A percentile compares a stretch with the other conserved stretches of the same genome.
Evolutionary conservation across 2,888 invertebrate species (phyloP).

Genomic region (Drosophila paramelanica): DNA sequence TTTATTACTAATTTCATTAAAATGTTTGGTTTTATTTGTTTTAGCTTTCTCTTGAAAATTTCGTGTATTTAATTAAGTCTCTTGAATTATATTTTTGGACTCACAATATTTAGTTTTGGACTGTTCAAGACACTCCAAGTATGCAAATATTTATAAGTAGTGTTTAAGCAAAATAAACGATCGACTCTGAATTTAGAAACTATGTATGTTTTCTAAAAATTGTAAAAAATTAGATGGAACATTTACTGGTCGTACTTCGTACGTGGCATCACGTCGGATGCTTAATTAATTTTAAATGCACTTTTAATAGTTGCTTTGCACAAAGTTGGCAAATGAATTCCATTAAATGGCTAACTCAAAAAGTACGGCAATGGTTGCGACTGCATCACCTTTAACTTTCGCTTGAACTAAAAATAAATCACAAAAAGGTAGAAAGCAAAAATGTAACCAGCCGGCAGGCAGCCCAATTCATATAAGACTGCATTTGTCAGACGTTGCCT

Average conservation of each 20-base stretch:
- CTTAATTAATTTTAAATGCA: constrained; percentile 77
- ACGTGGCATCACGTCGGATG: constrained; percentile 56
- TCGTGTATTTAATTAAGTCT: constrained; percentile 21
- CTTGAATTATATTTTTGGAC: constrained; percentile 19
- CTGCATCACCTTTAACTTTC: constrained; percentile 64
- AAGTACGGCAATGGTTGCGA: background rate
- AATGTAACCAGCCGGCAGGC: constrained; percentile 30
- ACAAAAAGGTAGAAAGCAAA: constrained; percentile 18
- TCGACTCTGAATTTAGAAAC: too few species aligned
- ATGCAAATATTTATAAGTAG: too few species aligned
- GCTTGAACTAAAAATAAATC: constrained; percentile 37
- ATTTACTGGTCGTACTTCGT: too few species aligned
- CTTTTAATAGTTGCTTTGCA: constrained; percentile 66
- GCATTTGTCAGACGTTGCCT: constrained; percentile 69
- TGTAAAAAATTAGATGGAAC: too few species aligned
- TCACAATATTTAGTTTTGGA: background rate
- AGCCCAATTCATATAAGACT: constrained; percentile 67
- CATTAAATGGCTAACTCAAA: constrained; percentile 36
- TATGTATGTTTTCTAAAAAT: too few species aligned
- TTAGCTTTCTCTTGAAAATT: constrained; percentile 10
- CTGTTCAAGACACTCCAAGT: too few species aligned
- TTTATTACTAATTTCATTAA: constrained; percentile 23
- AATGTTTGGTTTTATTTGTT: constrained; percentile 1
- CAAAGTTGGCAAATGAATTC: constrained; percentile 40
- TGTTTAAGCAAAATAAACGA: background rate